These are phyloP conservation scores for Drosophila nigromelanica DNA, from an alignment of 1,140 invertebrate genomes.

Conservation along the genomic window DNA sequence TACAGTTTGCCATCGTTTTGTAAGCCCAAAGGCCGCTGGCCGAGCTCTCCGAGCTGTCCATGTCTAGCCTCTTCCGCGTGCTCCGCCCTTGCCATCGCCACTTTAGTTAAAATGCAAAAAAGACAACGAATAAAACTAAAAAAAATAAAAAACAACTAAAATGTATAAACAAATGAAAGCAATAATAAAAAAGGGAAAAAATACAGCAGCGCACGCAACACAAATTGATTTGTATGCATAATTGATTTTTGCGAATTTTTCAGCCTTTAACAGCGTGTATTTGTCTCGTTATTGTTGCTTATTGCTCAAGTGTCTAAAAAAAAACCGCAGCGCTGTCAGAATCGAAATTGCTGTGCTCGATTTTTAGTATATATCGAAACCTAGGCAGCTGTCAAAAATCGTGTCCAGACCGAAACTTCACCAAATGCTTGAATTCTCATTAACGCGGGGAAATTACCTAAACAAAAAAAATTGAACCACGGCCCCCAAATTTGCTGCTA, in stretches of 20 bases:
- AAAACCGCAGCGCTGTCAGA: constrained; percentile 29
- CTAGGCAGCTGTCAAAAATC: constrained; percentile 5
- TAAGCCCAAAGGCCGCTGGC: constrained; percentile 25
- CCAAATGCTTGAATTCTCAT: constrained; percentile 18
- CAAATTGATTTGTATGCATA: constrained; percentile 74
- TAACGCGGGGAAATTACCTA: constrained; percentile 29
- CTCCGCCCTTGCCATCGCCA: constrained; percentile 22
- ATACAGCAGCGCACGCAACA: constrained; percentile 35
- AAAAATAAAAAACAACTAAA: constrained; percentile 6
- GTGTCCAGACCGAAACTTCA: background rate
- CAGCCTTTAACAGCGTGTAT: constrained; percentile 46
- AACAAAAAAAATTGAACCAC: background rate
- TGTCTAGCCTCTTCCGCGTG: constrained; percentile 55
- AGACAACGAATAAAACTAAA: constrained; percentile 19
- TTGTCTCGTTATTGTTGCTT: constrained; percentile 26
- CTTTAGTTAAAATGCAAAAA: constrained; percentile 35
- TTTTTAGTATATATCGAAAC: background rate
- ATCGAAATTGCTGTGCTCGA: constrained; percentile 8
- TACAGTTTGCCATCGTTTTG: constrained; percentile 44
- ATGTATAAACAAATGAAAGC: constrained; percentile 31
- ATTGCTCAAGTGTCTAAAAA: constrained; percentile 10
- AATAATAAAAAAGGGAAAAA: constrained; percentile 28
- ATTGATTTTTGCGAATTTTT: constrained; percentile 71
- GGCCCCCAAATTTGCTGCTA: background rate
- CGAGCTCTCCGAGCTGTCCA: background rate